A percentile compares a stretch with the other conserved stretches of the same genome.
These are phyloP conservation scores for Xanthorhoe designata DNA, from an alignment of 2,888 invertebrate species.

Conservation along the genomic window DNA sequence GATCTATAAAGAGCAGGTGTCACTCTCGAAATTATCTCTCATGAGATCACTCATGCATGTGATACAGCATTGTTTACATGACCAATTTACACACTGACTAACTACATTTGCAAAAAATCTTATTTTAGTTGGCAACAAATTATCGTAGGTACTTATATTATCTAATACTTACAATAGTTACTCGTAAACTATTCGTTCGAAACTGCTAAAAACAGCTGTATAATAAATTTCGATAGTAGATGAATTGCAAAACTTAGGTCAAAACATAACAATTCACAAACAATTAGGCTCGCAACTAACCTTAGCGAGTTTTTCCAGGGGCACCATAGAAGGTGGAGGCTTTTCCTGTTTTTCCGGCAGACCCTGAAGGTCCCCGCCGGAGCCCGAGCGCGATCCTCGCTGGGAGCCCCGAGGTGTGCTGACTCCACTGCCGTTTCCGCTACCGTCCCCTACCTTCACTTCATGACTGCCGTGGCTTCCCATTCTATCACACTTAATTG, in stretches of 20 bases:
- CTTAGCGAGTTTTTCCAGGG: slow-evolving; percentile 91
- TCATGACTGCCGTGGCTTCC: slow-evolving; percentile 76
- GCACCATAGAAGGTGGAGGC: slow-evolving; percentile 87
- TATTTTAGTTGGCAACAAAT: background rate
- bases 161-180: background rate
- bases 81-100: background rate
- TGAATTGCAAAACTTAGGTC: slow-evolving; percentile 7
- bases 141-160: background rate
- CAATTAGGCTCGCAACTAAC: slow-evolving; percentile 65
- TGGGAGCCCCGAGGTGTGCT: slow-evolving; percentile 77
- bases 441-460: slow-evolving; percentile 55
- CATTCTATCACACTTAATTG: slow-evolving; percentile 54
- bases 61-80: slow-evolving; percentile 14
- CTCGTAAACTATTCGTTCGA: background rate
- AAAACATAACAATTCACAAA: slow-evolving; percentile 45
- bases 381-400: slow-evolving; percentile 86
- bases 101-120: background rate
- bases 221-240: background rate
- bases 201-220: slow-evolving; percentile 1
- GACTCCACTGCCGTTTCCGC: slow-evolving; percentile 63
- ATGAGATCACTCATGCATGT: slow-evolving; percentile 20
- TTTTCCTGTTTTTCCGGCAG: slow-evolving; percentile 84
- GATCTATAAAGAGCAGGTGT: background rate
- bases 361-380: slow-evolving; percentile 88
- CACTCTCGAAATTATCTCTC: slow-evolving; percentile 7